Conservation (phyloP, 2,797 vertebrate genomes). For the Anabacerthia variegaticeps region DNA sequence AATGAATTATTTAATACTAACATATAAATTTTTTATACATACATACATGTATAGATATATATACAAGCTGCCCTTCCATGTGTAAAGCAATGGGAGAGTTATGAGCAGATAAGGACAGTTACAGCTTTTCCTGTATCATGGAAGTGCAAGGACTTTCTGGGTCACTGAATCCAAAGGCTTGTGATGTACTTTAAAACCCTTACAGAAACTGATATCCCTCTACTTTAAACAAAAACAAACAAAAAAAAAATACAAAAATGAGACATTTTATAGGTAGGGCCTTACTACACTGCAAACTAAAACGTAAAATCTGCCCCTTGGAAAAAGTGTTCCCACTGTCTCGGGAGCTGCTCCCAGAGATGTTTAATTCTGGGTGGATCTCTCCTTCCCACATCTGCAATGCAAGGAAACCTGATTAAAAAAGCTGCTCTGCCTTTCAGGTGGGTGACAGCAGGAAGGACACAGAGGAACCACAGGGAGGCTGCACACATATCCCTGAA, state of each 20-base stretch:
- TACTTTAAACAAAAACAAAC: background rate
- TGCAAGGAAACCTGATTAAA: background rate
- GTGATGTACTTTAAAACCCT: background rate
- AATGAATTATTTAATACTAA: background rate
- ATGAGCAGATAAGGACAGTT: background rate
- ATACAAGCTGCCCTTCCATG: background rate
- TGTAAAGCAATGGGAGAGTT: background rate
- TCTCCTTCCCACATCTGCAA: background rate
- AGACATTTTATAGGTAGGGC: background rate
- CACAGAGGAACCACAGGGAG: background rate
- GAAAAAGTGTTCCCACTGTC: background rate
- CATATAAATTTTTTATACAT: background rate
- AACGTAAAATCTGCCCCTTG: background rate
- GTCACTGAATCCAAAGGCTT: background rate
- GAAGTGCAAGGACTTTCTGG: background rate
- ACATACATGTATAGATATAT: background rate
- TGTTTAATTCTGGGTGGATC: background rate
- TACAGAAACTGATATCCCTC: background rate
- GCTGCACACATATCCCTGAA: background rate
- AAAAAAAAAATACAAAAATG: accelerated
- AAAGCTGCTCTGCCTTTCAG: background rate
- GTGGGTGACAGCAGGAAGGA: background rate
- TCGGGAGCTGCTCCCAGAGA: background rate
- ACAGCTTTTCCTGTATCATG: background rate
- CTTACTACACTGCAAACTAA: background rate